phyloP scores from a whole-genome alignment of 2,888 invertebrate species.

The Thymelicus acteon region DNA sequence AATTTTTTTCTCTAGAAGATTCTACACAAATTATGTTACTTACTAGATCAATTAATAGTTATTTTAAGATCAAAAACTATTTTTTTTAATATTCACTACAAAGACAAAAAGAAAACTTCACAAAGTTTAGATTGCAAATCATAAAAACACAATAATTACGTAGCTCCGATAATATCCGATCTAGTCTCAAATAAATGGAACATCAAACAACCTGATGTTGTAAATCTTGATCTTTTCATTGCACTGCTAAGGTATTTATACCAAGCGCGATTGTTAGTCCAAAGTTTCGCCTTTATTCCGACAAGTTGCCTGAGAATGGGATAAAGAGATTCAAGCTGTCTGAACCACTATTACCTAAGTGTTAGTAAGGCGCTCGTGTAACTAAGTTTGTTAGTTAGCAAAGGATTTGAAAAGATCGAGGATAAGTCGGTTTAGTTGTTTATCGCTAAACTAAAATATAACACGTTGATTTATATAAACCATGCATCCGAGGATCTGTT shows the following conservation, averaged over 20 bases:
- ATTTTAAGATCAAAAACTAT: too few relatives aligned
- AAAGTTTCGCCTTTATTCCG: not conserved
- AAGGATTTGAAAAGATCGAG: constrained; percentile 7
- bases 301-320: constrained; percentile 4
- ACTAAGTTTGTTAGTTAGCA: constrained; percentile 5
- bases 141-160: too few relatives aligned
- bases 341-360: constrained; percentile 8
- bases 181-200: too few relatives aligned
- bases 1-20: too few relatives aligned
- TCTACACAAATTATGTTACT: too few relatives aligned
- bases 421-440: constrained; percentile 5
- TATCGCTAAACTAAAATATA: not conserved
- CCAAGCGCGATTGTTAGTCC: not conserved
- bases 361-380: not conserved
- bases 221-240: not conserved
- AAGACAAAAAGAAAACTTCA: not conserved
- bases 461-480: not conserved
- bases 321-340: constrained; percentile 11
- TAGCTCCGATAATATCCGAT: too few relatives aligned
- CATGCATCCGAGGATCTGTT: constrained; percentile 2
- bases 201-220: too few relatives aligned
- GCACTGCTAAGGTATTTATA: not conserved
- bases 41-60: too few relatives aligned
- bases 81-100: not conserved
- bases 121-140: too few relatives aligned